Conservation (phyloP, 2,888 invertebrate genomes). For the Tiphia femorata region DNA sequence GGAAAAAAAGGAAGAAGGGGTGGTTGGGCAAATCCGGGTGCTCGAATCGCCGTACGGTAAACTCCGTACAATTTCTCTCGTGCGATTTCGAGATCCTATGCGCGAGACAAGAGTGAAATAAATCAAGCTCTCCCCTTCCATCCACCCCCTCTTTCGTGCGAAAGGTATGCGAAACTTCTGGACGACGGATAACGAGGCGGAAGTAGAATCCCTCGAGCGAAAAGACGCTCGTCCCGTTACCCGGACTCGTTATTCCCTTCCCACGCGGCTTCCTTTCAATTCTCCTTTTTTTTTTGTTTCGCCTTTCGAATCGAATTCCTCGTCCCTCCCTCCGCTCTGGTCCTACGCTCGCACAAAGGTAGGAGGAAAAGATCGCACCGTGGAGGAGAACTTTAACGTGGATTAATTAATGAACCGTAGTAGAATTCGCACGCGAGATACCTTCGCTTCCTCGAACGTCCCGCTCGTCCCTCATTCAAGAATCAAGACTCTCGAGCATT, state of each 20-base stretch:
- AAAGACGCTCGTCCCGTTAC: slow-evolving; percentile 14
- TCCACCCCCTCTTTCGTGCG: too few species aligned
- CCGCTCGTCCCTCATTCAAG: too few species aligned
- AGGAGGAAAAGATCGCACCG: slow-evolving; percentile 14
- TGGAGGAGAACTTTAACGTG: slow-evolving; percentile 28
- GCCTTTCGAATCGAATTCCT: slow-evolving; percentile 24
- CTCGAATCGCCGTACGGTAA: too few species aligned
- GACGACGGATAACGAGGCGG: slow-evolving; percentile 34
- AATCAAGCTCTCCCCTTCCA: slow-evolving; percentile 20
- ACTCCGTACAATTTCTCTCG: too few species aligned
- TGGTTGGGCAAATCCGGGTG: too few species aligned
- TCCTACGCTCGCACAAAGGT: background rate
- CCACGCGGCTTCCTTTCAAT: slow-evolving; percentile 31
- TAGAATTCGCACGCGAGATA: too few species aligned
- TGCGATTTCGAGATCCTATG: slow-evolving; percentile 27
- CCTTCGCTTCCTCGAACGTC: too few species aligned
- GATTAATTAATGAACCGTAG: slow-evolving; percentile 43
- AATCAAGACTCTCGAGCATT: too few species aligned
- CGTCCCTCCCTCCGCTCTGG: slow-evolving; percentile 22
- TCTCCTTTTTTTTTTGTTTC: slow-evolving; percentile 41
- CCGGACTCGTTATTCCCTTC: slow-evolving; percentile 32
- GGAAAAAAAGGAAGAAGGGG: too few species aligned
- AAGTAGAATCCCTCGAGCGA: slow-evolving; percentile 16
- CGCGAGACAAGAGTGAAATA: slow-evolving; percentile 22
- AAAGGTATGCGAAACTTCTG: slow-evolving; percentile 8